Percentiles rank a stretch among this genome's conserved stretches.
Evolutionary conservation across 2,113 vertebrate genomes (phyloP).

Genomic region (Spheniscus mendiculus): DNA sequence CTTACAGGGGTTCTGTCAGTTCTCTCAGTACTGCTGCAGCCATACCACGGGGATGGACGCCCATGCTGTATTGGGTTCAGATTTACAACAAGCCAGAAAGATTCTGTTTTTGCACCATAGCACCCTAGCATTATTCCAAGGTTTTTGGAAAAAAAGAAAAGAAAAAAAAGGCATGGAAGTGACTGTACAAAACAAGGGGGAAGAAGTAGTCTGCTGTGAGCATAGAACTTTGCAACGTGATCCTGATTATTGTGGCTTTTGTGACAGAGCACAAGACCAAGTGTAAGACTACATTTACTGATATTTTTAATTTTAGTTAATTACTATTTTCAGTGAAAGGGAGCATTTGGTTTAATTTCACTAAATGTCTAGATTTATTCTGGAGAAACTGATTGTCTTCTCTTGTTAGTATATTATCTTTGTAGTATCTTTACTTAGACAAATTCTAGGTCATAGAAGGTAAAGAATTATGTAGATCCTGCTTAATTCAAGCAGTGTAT

Average conservation of each 20-base stretch:
- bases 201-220: neutral
- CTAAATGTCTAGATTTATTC: neutral
- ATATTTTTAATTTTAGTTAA: neutral
- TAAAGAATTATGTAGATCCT: constrained; percentile 57
- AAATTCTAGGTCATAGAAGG: constrained; percentile 37
- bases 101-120: neutral
- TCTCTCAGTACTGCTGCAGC: neutral
- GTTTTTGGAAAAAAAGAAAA: neutral
- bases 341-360: neutral
- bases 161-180: neutral
- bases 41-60: too few relatives aligned
- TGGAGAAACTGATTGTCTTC: neutral
- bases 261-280: neutral
- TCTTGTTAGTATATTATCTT: neutral
- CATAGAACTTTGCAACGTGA: neutral
- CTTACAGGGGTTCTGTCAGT: too few relatives aligned
- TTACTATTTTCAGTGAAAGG: neutral
- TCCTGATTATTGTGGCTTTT: neutral
- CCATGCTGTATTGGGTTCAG: neutral
- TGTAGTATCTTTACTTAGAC: neutral
- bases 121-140: neutral
- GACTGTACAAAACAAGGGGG: neutral
- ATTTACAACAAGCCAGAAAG: neutral
- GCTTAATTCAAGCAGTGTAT: constrained; percentile 41
- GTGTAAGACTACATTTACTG: neutral